Base-by-base conservation (phyloP, 2,113 vertebrate species). In the Lota lota region DNA sequence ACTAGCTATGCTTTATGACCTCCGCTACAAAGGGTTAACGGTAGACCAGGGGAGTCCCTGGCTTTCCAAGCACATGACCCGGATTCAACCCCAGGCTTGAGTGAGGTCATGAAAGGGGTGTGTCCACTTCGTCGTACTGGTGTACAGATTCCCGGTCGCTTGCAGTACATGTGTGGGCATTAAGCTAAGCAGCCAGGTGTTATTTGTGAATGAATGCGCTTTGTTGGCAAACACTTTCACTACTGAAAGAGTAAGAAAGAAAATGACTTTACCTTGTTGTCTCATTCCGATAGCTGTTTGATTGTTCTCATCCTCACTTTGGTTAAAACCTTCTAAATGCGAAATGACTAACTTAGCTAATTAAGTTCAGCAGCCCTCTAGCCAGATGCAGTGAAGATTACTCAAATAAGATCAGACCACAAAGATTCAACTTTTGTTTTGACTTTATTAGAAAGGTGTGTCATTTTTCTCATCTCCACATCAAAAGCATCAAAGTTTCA, bases 371-470 rank as follows among this genome's bases (percentile, higher is more conserved):
- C n/a, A n/a, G n/a, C 28, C 28, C 28, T 28, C 28, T 33, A 6
- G 4, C 40, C 40, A 47, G 40, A 47, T 47, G 40, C 40, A 47
- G 40, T 47, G 40, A 47, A 47, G 40, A 56, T n/a, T 15, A 36
- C 21, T 8, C 0, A 62, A 50, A n/a, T 20, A 18, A 47, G 56
- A 19, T 15, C 70, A 67, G 58, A 71, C 4, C 56, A 73, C 15
- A 1, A 64, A 24, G 66, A 79, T 61, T 50, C 57, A 40, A 0
- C 58, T 68, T 86, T 83, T 84, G 18, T 81, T 40, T 72, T 68
- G 50, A 67, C 82, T 89, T 90, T 88, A 88, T 89, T 91, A 66
- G 66, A 86, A 57, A 82, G 70, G 76, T 66, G 73, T 58, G 22
- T 24, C 68, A 63, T 75, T 61, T 36, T 64, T 73, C 36, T 77